Evolutionary conservation across 2,113 vertebrate species (phyloP).

Genomic region (Lepus timidus): DNA sequence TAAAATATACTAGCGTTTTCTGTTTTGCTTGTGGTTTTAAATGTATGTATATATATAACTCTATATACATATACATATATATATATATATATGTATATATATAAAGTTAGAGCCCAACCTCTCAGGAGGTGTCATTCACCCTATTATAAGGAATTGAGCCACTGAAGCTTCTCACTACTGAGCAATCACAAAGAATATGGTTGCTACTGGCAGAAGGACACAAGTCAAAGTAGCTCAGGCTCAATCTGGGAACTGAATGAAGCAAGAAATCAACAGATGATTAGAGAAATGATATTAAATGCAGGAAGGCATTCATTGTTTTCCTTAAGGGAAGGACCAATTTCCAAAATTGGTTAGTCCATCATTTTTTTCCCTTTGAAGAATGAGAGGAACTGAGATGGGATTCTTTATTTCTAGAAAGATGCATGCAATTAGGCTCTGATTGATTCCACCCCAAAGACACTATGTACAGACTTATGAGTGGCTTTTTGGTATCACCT

Average conservation of each 20-base stretch:
- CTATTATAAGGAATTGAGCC: neutral
- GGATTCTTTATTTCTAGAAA: neutral
- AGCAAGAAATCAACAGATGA: neutral
- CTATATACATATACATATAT: too few species aligned
- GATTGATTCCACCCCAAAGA: neutral
- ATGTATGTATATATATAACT: neutral
- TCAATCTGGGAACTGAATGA: neutral
- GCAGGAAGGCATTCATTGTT: neutral
- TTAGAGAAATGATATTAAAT: constrained; percentile 11
- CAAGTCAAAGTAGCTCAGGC: neutral
- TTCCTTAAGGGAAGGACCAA: neutral
- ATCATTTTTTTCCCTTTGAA: constrained; percentile 18
- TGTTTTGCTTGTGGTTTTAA: neutral
- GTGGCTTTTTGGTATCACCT: neutral
- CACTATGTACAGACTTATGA: neutral
- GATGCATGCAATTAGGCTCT: neutral
- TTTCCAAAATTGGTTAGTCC: neutral
- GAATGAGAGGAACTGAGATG: neutral
- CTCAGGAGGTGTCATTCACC: neutral
- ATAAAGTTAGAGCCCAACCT: neutral
- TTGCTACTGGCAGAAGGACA: neutral
- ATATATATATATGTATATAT: neutral
- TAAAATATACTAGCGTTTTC: constrained; percentile 44
- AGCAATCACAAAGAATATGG: neutral
- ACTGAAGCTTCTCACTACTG: neutral